Percentiles rank a stretch among this genome's conserved stretches.
Conservation (phyloP, 2,113 vertebrate genomes). For the Corythornis vintsioides region DNA sequence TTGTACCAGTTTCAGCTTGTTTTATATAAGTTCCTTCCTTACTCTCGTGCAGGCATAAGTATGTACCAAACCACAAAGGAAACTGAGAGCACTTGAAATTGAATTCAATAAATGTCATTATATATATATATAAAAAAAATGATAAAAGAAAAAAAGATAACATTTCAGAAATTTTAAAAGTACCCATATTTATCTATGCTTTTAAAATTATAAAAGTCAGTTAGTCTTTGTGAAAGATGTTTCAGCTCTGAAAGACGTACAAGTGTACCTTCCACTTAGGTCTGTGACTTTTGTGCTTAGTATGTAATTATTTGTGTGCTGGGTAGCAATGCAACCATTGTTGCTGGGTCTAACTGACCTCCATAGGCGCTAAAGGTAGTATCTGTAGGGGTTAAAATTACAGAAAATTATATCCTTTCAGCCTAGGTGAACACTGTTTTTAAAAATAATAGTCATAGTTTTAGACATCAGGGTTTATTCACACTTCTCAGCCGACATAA, state of each 20-base stretch:
- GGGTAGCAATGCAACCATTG: not conserved
- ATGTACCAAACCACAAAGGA: not conserved
- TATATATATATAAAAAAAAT: not conserved
- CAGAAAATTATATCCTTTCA: not conserved
- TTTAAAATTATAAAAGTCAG: not conserved
- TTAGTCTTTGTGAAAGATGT: not conserved
- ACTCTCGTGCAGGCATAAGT: not conserved
- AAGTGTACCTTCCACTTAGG: too few species aligned
- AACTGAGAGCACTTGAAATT: not conserved
- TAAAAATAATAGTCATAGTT: not conserved
- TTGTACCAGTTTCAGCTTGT: not conserved
- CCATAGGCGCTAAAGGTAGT: not conserved
- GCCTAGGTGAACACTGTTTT: not conserved
- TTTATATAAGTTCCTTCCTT: not conserved
- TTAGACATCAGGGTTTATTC: conserved; percentile 3
- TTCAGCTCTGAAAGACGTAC: not conserved
- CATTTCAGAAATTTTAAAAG: not conserved
- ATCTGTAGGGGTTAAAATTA: not conserved
- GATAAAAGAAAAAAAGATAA: not conserved
- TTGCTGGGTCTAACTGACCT: not conserved
- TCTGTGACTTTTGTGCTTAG: not conserved
- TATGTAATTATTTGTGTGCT: not conserved
- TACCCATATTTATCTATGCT: not conserved
- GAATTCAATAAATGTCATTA: not conserved
- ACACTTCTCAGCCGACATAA: not conserved